A percentile compares a stretch with the other conserved stretches of the same genome.
Conservation (phyloP, 2,113 vertebrate genomes). For the Epinephelus lanceolatus region DNA sequence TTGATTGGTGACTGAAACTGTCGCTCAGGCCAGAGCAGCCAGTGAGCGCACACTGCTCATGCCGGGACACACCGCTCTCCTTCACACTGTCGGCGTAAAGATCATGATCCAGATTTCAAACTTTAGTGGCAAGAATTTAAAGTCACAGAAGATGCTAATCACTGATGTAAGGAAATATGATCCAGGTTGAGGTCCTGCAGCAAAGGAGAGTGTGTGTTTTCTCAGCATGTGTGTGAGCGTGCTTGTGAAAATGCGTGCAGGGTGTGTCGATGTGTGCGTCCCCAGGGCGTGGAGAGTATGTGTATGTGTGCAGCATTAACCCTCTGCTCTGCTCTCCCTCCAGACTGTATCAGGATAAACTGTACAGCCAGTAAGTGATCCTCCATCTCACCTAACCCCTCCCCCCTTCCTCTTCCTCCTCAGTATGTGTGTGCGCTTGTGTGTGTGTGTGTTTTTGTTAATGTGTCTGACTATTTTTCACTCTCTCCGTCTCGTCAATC, state of each 20-base stretch:
- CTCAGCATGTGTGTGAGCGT: slow-evolving; percentile 64
- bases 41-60: slow-evolving; percentile 49
- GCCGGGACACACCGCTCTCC: slow-evolving; percentile 56
- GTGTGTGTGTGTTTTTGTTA: slow-evolving; percentile 30
- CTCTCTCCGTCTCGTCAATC: slow-evolving; percentile 46
- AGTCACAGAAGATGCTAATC: slow-evolving; percentile 19
- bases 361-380: slow-evolving; percentile 99
- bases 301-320: slow-evolving; percentile 99
- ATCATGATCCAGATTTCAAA: neutral
- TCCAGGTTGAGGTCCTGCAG: slow-evolving; percentile 35
- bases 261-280: slow-evolving; percentile 96
- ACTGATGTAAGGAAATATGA: slow-evolving; percentile 30
- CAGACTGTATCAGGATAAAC: slow-evolving; percentile 99
- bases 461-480: slow-evolving; percentile 56
- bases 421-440: slow-evolving; percentile 57
- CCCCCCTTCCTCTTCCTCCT: slow-evolving; percentile 66
- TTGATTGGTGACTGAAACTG: slow-evolving; percentile 71
- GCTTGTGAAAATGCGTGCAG: slow-evolving; percentile 45
- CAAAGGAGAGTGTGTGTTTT: slow-evolving; percentile 57
- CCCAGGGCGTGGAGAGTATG: slow-evolving; percentile 97
- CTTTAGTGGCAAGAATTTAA: neutral
- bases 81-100: slow-evolving; percentile 10
- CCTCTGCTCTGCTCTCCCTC: slow-evolving; percentile 99
- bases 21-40: slow-evolving; percentile 75
- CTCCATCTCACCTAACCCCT: slow-evolving; percentile 90